These are phyloP conservation scores for Melanotaenia maccullochi DNA, from an alignment of 2,797 vertebrate genomes.

Conservation along the genomic window DNA sequence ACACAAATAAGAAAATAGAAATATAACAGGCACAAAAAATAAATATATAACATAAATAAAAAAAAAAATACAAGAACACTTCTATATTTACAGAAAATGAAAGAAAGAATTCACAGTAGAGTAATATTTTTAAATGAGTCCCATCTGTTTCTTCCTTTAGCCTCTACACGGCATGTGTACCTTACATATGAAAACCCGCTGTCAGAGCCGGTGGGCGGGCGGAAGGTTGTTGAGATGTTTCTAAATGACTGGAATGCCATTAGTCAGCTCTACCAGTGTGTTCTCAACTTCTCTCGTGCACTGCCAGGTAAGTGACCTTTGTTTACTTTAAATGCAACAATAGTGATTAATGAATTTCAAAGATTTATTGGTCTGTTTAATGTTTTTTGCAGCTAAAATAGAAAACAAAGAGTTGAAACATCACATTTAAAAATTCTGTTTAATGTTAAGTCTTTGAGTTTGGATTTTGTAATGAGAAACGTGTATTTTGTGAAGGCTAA, in stretches of 20 bases:
- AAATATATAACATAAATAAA: too few species aligned
- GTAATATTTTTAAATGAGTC: conserved; percentile 20
- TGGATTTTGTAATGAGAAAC: not conserved
- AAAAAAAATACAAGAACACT: too few species aligned
- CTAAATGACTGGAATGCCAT: conserved; percentile 98
- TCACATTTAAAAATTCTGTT: not conserved
- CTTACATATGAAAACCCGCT: conserved; percentile 96
- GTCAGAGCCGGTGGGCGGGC: conserved; percentile 96
- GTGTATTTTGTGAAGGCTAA: not conserved
- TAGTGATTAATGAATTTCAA: not conserved
- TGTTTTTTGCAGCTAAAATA: not conserved
- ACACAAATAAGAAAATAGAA: too few species aligned
- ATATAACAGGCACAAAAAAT: too few species aligned
- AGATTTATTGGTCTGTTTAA: not conserved
- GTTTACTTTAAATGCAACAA: not conserved
- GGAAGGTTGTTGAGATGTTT: conserved; percentile 99
- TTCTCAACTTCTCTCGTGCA: conserved; percentile 92
- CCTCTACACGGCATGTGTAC: conserved; percentile 95
- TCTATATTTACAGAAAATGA: too few species aligned
- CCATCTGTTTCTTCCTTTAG: conserved; percentile 69
- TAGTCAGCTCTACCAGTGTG: conserved; percentile 95
- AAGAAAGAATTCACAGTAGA: too few species aligned
- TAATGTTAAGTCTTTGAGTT: not conserved
- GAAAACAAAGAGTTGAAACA: not conserved
- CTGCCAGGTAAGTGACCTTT: conserved; percentile 85